phyloP scores from a whole-genome alignment of 2,888 invertebrate species.

The Cabera pusaria region DNA sequence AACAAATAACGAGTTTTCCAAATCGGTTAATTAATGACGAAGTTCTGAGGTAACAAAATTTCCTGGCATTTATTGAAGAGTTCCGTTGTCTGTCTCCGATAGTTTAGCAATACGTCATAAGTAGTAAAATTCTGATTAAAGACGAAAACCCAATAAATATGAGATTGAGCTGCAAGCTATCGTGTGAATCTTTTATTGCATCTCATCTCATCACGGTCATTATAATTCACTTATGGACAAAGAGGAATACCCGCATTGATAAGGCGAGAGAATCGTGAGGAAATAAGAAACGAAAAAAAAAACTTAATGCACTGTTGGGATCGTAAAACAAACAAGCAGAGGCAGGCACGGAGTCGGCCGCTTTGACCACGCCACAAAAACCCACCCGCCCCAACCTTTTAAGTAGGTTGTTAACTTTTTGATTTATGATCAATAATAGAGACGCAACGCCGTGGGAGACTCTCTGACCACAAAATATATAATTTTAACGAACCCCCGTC shows the following conservation, averaged over 20 bases:
- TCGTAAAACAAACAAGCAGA: constrained; percentile 80
- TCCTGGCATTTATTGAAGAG: no score
- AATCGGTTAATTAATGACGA: no score
- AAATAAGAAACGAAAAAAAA: constrained; percentile 72
- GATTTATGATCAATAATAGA: constrained; percentile 83
- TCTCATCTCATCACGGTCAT: constrained; percentile 25
- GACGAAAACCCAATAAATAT: constrained; percentile 16
- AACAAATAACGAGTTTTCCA: no score
- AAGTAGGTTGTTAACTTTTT: constrained; percentile 84
- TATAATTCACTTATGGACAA: constrained; percentile 42
- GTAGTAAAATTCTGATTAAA: no score
- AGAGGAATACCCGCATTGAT: constrained; percentile 62
- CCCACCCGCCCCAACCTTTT: constrained; percentile 77
- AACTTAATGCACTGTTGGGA: constrained; percentile 79
- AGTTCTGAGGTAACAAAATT: no score
- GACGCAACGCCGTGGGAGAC: constrained; percentile 82
- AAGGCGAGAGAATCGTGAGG: constrained; percentile 70
- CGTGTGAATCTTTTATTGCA: constrained; percentile 17
- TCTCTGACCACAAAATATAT: constrained; percentile 70
- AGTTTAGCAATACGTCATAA: no score
- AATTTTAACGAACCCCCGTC: constrained; percentile 78
- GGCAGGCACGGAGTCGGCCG: constrained; percentile 71
- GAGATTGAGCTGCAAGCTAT: constrained; percentile 14
- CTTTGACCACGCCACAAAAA: constrained; percentile 79
- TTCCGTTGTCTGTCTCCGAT: no score